Evolutionary conservation across 2,113 vertebrate genomes (phyloP), one percentile per base, ranked within the genome.

Genomic region (Phodopus roborovskii): DNA sequence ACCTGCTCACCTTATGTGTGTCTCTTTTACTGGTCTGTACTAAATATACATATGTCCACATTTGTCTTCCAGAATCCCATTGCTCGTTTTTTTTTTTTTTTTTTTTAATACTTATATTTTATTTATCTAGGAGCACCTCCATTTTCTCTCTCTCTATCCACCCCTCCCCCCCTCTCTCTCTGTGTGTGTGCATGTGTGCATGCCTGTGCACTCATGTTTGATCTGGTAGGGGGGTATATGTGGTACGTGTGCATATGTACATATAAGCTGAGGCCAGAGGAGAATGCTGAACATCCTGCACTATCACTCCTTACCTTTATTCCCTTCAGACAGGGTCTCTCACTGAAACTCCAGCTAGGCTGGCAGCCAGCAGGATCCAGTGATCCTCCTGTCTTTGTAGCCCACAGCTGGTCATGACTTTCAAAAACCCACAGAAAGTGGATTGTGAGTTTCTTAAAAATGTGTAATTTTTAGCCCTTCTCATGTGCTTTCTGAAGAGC

Each of bases 31-130:
- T 58, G 94, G 77, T 33, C 62, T 62, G 48, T 71, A 60, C 42
- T 74, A 39, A 87, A 87, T 95, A 84, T 83, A 3, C 48, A 4
- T 79, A 42, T 45, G 13, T 92, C 6, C 45, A 45, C 45, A 45
- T 45, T 45, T 45, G 50, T n/a, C 7, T 95, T 94, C 94, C 50
- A 90, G 42, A 84, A 79, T 93, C 36, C 85, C 22, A 56, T 66
- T 90, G n/a, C 62, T 92, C 2, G 78, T 13, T 94, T 95, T 10
- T 94, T 95, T 92, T 79, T 56, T 56, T 42, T 24, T 28, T 4
- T 62, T 28, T 85, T 95, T 91, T 94, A 88, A 42, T 16, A 60
- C 73, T 94, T 70, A 33, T 81, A 33, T 81, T 95, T 96, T 93
- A 88, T 89, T 96, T 92, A 56, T 95, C 53, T 81, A 79, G 62